phyloP scores from a whole-genome alignment of 2,888 invertebrate genomes.

The Lutraria lutraria region DNA sequence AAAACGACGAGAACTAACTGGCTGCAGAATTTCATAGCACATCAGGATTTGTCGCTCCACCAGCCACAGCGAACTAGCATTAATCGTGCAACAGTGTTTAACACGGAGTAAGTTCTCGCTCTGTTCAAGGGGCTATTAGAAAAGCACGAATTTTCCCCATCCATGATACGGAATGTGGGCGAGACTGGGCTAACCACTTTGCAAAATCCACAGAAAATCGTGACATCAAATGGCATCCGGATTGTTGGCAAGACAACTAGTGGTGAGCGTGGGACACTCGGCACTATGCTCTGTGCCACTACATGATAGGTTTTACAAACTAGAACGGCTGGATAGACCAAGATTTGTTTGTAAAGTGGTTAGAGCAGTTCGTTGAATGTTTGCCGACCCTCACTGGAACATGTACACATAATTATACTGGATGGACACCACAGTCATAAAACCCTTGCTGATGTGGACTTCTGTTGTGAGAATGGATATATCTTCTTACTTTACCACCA shows the following conservation, averaged over 20 bases:
- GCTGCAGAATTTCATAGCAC: not conserved
- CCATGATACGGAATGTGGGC: constrained; percentile 43
- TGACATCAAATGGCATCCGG: constrained; percentile 30
- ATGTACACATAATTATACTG: constrained; percentile 81
- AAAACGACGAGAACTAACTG: not conserved
- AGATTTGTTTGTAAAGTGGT: constrained; percentile 77
- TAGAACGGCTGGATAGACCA: constrained; percentile 80
- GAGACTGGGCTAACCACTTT: constrained; percentile 43
- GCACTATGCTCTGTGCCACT: constrained; percentile 74
- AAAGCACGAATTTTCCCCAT: not conserved
- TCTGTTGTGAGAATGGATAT: constrained; percentile 79
- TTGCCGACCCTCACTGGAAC: constrained; percentile 71
- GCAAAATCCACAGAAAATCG: constrained; percentile 40
- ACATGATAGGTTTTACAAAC: constrained; percentile 78
- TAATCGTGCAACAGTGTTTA: constrained; percentile 33
- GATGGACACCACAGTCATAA: constrained; percentile 84
- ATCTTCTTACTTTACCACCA: constrained; percentile 84
- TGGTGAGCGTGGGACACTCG: constrained; percentile 49
- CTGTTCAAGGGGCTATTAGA: constrained; percentile 29
- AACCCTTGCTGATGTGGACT: constrained; percentile 78
- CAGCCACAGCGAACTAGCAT: constrained; percentile 23
- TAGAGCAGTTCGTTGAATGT: constrained; percentile 84
- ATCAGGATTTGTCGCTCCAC: not conserved
- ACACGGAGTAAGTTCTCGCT: constrained; percentile 31
- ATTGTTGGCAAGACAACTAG: constrained; percentile 42